Evolutionary conservation across 2,888 invertebrate species (phyloP), one percentile per base, ranked within the genome.

Genomic region (Folsomia candida): DNA sequence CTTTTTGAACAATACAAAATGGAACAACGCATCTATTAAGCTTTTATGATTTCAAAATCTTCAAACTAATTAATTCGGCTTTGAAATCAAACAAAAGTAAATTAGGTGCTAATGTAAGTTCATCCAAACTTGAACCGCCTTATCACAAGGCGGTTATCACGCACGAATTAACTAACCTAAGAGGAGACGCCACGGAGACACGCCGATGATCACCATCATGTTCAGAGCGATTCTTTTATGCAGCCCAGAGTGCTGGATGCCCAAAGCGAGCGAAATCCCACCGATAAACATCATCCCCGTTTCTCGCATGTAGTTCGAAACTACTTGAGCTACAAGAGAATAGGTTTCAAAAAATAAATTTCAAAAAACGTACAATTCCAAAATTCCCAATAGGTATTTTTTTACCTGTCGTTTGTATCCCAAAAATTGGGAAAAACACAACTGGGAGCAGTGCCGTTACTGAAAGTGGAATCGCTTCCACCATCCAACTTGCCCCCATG

Each of bases 371-470:
- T 47, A 18, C 18, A 65, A 26, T 2, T 29, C 20, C 20, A 37
- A 2, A 29, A 11, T 29, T 20, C n/a, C 2, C 20, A 29, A 4
- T 29, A 29, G n/a, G 29, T 20, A 6, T 11, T 25, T 59, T n/a
- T 0, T 81, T 84, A 82, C 26, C 81, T 18, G 75, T 83, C 79
- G 26, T 88, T 84, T 93, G 84, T 68, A 93, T 89, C 14, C 92
- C 92, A 88, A 93, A 87, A 1, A 92, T 83, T 0, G 93, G 93
- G 82, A 93, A 93, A 0, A 92, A 85, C 0, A 92, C 87, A 78
- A 93, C 90, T 0, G 93, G 93, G 70, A 93, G 86, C 84, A 93
- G 88, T 0, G 92, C 91, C 0, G 93, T 93, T 1, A 93, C 88
- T 0, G 93, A 90, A 1, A 93, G 84, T 0, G 93, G 93, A 0